Conservation (phyloP, 2,113 vertebrate genomes). For the Emydura subglobosa region DNA sequence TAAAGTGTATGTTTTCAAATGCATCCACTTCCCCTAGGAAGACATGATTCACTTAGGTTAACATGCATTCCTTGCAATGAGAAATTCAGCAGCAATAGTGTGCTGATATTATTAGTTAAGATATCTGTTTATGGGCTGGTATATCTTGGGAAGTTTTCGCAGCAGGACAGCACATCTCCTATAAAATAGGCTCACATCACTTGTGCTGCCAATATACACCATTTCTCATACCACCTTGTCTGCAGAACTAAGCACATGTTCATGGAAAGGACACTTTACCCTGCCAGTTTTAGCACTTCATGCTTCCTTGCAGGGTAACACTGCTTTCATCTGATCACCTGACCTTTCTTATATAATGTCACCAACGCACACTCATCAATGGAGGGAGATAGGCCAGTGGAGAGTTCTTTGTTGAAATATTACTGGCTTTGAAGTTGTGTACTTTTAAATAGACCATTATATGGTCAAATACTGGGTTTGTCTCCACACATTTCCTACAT, state of each 20-base stretch:
- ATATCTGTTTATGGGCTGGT: neutral
- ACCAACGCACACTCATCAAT: neutral
- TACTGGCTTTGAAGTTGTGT: neutral
- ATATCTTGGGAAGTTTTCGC: neutral
- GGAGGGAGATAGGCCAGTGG: neutral
- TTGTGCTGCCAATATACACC: neutral
- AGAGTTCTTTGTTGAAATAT: neutral
- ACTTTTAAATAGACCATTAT: neutral
- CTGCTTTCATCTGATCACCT: neutral
- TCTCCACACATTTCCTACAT: neutral
- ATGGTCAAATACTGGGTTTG: neutral
- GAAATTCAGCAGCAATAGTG: neutral
- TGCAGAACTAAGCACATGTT: neutral
- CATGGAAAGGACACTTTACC: neutral
- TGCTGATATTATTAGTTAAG: neutral
- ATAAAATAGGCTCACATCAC: neutral
- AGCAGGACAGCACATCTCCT: neutral
- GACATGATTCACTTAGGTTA: neutral
- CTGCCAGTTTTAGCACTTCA: neutral
- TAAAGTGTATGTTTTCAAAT: neutral
- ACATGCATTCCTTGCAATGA: rapidly evolving
- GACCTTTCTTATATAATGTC: neutral
- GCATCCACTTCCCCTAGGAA: neutral
- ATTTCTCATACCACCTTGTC: neutral
- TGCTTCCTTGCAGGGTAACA: neutral